These are phyloP conservation scores for Poeciliopsis presidionis DNA, from an alignment of 2,797 vertebrate species.

Conservation along the genomic window DNA sequence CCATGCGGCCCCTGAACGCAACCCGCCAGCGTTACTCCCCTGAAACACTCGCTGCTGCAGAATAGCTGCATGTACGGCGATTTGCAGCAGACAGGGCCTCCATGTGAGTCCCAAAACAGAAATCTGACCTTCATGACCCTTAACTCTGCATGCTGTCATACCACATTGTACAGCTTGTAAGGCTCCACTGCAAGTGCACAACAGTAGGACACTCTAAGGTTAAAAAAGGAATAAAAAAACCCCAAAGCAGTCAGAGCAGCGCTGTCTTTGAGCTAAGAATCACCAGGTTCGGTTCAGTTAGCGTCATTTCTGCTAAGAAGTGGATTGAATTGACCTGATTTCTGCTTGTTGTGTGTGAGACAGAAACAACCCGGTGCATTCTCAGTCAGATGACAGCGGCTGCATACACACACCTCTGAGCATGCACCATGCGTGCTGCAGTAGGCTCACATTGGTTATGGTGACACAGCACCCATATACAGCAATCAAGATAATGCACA, in stretches of 20 bases:
- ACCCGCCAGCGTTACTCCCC: constrained; percentile 2
- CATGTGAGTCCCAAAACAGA: constrained; percentile 46
- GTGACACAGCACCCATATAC: constrained; percentile 78
- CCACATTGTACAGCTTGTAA: constrained; percentile 51
- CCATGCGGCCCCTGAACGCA: background rate
- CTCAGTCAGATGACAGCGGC: constrained; percentile 70
- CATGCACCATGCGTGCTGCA: constrained; percentile 79
- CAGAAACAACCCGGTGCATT: constrained; percentile 53
- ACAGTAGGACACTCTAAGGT: constrained; percentile 62
- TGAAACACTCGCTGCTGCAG: constrained; percentile 1
- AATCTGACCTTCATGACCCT: constrained; percentile 52
- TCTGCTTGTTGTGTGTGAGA: background rate
- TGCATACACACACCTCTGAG: constrained; percentile 72
- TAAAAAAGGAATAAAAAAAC: constrained; percentile 35
- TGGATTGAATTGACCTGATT: constrained; percentile 23
- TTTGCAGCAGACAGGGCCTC: constrained; percentile 53
- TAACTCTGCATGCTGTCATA: constrained; percentile 67
- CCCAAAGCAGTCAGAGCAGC: constrained; percentile 60
- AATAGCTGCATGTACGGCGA: constrained; percentile 22
- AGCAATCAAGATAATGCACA: constrained; percentile 74
- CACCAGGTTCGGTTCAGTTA: constrained; percentile 53
- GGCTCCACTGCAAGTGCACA: constrained; percentile 61
- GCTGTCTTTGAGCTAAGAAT: constrained; percentile 65
- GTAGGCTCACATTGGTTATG: constrained; percentile 74
- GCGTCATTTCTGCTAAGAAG: background rate